A percentile compares a stretch with the other conserved stretches of the same genome.
Conservation (phyloP, 2,113 vertebrate species). For the Eclectus roratus region DNA sequence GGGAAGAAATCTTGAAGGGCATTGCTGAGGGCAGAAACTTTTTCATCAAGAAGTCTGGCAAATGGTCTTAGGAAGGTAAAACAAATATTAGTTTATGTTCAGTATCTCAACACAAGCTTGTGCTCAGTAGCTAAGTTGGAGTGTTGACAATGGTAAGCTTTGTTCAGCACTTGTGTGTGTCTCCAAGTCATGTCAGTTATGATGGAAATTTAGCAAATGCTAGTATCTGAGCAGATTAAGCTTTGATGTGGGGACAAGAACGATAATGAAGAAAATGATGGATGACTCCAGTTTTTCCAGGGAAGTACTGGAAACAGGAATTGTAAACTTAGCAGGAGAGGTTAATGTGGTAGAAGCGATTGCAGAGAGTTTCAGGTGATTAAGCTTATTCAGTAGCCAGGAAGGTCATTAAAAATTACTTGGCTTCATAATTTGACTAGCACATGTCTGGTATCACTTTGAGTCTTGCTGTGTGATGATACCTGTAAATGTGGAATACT, state of each 20-base stretch:
- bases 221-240: background rate
- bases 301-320: background rate
- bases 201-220: background rate
- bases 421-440: background rate
- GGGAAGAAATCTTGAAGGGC: background rate
- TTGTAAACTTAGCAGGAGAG: background rate
- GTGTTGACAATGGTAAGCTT: background rate
- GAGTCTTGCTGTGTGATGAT: background rate
- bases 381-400: background rate
- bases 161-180: background rate
- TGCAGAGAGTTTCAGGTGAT: background rate
- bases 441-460: background rate
- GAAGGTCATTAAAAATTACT: background rate
- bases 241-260: background rate
- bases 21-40: background rate
- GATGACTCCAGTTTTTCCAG: background rate
- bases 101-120: background rate
- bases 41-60: background rate
- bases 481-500: background rate
- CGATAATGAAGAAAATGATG: background rate
- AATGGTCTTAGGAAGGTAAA: background rate
- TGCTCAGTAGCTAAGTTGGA: background rate
- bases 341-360: background rate
- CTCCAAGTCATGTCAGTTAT: background rate
- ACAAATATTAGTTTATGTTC: background rate